Evolutionary conservation across 1,140 invertebrate species (phyloP).

Genomic region (Maconellicoccus hirsutus): DNA sequence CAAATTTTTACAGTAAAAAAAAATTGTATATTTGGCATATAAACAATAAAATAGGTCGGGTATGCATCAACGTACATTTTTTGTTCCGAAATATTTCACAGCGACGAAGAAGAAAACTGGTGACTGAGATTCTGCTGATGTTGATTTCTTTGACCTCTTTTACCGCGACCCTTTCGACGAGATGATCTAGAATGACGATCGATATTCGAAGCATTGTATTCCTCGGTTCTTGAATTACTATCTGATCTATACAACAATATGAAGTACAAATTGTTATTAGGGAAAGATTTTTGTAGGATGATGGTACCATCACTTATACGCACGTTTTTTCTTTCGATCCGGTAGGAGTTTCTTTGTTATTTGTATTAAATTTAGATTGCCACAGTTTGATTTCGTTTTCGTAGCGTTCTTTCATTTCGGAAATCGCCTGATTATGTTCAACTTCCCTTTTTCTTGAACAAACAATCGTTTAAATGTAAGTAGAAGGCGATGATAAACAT

Average conservation of each 20-base stretch:
- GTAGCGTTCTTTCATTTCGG: constrained; percentile 11
- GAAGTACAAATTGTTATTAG: background rate
- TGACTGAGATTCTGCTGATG: background rate
- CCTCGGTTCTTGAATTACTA: background rate
- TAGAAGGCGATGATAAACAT: too few relatives aligned
- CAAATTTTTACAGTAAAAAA: too few relatives aligned
- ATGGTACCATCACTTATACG: background rate
- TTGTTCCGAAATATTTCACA: background rate
- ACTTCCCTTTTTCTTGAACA: background rate
- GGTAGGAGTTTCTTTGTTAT: background rate
- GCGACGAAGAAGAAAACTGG: constrained; percentile 6
- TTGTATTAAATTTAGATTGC: background rate
- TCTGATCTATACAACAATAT: background rate
- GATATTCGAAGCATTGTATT: background rate
- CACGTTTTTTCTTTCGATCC: background rate
- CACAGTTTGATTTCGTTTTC: constrained; percentile 12
- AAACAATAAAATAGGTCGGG: too few relatives aligned
- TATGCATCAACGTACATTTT: too few relatives aligned
- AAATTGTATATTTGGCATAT: too few relatives aligned
- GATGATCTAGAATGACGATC: background rate
- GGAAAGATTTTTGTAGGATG: too few relatives aligned
- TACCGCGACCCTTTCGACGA: background rate
- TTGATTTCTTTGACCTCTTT: background rate
- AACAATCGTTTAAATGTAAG: background rate
- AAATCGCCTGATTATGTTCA: background rate